phyloP scores from a whole-genome alignment of 2,797 vertebrate species.

The Thunnus albacares region DNA sequence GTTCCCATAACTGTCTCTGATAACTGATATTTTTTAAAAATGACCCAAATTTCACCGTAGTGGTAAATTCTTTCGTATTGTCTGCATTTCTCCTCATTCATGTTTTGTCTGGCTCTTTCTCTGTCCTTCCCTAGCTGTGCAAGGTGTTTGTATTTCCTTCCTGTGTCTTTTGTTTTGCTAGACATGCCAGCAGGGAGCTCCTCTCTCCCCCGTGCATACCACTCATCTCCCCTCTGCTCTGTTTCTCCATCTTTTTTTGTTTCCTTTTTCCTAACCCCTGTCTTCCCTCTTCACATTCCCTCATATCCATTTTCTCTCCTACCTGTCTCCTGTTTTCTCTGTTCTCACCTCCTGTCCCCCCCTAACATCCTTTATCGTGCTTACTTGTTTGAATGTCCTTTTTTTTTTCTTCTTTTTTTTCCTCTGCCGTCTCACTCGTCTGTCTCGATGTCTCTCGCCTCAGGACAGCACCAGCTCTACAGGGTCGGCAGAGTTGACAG shows the following conservation, averaged over 20 bases:
- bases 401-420: background rate
- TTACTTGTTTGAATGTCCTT: background rate
- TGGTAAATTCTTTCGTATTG: slow-evolving; percentile 26
- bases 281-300: slow-evolving; percentile 12
- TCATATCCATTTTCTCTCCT: background rate
- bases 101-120: slow-evolving; percentile 53
- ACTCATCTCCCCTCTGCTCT: slow-evolving; percentile 41
- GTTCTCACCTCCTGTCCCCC: slow-evolving; percentile 3
- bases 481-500: slow-evolving; percentile 92
- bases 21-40: background rate
- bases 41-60: background rate
- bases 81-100: slow-evolving; percentile 50
- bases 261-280: background rate
- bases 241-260: slow-evolving; percentile 13
- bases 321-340: slow-evolving; percentile 3
- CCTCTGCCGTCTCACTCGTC: slow-evolving; percentile 8
- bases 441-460: slow-evolving; percentile 57
- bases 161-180: slow-evolving; percentile 74
- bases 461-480: slow-evolving; percentile 90
- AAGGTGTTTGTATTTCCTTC: slow-evolving; percentile 76
- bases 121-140: slow-evolving; percentile 48
- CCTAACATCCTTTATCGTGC: background rate
- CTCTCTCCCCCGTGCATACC: slow-evolving; percentile 28
- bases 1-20: background rate
- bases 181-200: slow-evolving; percentile 60